These are phyloP conservation scores for Aurelia sp. DNA, from an alignment of 30 jellyfish, hydroid and myxozoan species.

Conservation along the genomic window DNA sequence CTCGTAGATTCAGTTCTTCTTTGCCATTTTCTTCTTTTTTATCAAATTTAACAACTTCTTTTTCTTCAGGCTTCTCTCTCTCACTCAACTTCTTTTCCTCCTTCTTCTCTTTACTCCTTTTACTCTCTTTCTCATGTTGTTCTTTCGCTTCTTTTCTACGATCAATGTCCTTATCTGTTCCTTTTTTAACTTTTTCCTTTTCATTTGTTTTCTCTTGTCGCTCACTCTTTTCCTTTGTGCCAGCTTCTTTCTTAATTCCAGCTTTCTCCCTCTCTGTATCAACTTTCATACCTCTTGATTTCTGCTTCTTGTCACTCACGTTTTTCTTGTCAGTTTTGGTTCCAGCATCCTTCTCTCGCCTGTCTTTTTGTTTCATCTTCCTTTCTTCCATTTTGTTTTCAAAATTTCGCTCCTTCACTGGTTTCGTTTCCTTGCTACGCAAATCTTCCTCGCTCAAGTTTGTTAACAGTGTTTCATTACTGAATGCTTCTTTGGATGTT, in stretches of 20 bases:
- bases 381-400: neutral
- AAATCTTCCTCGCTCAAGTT: constrained; percentile 19
- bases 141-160: neutral
- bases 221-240: neutral
- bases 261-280: neutral
- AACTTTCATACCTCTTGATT: constrained; percentile 6
- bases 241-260: neutral
- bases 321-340: neutral
- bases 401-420: no score
- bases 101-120: neutral
- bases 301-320: neutral
- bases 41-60: neutral
- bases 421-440: no score
- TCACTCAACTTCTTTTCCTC: neutral
- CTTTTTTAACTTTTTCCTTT: neutral
- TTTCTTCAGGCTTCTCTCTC: neutral
- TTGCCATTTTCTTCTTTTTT: neutral
- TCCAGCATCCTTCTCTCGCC: neutral
- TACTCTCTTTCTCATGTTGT: neutral
- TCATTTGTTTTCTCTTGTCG: neutral
- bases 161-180: neutral
- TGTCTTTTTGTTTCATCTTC: neutral
- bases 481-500: constrained; percentile 9
- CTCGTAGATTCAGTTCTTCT: neutral
- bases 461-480: neutral